Evolutionary conservation across 2,113 vertebrate species (phyloP).

Genomic region (Cinclus mexicanus): DNA sequence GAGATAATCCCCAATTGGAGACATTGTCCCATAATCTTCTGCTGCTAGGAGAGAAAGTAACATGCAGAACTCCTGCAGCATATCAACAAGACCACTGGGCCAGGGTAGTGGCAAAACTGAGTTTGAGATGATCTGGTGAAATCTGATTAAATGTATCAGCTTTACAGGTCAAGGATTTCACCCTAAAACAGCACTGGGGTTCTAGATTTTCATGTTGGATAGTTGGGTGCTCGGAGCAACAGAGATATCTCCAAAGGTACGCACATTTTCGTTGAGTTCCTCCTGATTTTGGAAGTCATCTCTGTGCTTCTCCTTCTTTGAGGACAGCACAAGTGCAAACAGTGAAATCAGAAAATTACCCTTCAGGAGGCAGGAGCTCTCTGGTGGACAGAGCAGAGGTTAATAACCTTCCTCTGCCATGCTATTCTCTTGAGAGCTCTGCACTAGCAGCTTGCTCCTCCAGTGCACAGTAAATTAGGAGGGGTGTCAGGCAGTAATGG

Average conservation of each 20-base stretch:
- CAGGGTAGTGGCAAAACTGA: not conserved
- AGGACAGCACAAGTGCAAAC: not conserved
- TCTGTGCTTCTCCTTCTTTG: not conserved
- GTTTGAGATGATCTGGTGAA: not conserved
- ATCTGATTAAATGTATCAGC: not conserved
- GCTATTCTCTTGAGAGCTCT: not conserved
- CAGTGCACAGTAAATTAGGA: not conserved
- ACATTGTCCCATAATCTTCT: not conserved
- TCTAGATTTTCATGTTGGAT: not conserved
- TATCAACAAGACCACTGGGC: not conserved
- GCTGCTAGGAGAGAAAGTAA: not conserved
- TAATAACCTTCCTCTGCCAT: not conserved
- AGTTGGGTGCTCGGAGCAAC: not conserved
- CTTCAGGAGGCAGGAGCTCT: not conserved
- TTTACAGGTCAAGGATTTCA: not conserved
- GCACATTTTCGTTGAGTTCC: not conserved
- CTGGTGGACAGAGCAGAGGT: not conserved
- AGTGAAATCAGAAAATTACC: not conserved
- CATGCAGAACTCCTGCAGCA: not conserved
- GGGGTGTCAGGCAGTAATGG: not conserved
- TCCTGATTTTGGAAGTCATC: conserved; percentile 1
- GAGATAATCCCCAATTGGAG: not conserved
- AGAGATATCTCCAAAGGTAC: conserved; percentile 1
- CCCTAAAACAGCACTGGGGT: not conserved
- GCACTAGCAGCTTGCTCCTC: not conserved